Evolutionary conservation across 2,888 invertebrate species (phyloP), one percentile per base, ranked within the genome.

Genomic region (Vandiemenella viatica): DNA sequence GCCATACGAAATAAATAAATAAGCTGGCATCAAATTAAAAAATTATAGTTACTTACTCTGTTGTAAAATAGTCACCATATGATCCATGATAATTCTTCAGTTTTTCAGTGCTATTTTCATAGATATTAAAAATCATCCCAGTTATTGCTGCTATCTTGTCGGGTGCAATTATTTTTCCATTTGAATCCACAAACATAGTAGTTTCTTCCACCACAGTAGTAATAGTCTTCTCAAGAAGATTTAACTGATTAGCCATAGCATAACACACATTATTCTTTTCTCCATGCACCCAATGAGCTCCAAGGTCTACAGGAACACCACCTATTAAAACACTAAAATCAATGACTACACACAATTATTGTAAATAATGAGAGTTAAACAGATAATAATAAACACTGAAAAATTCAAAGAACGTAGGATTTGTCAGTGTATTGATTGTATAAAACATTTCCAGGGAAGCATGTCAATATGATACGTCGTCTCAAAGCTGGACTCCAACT

Each of bases 251-350:
- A 1, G 62, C 63, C 52, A 62, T 57, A 37, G 58, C 53, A 52
- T 58, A 64, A 0, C 65, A 57, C 13, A 72, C 58, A 63, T 82
- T 78, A 43, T 69, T 71, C 60, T 74, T 66, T 61, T 83, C 79
- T 1, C 85, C 84, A 56, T 84, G 82, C 49, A 82, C 80, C 85
- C 85, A 87, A 56, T 86, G 83, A 42, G 83, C 86, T 1, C 86
- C 86, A 45, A 84, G 59, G 61, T 87, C 86, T 5, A 85, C 67
- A 5, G 73, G 64, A 53, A 70, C 72, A 1, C 72, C 72, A 18
- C 49, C 54, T 54, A 23, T 10, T n/a, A n/a, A n/a, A n/a, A n/a
- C n/a, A n/a, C n/a, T n/a, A n/a, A n/a, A n/a, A n/a, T n/a, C n/a
- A n/a, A n/a, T n/a, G n/a, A n/a, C n/a, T n/a, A n/a, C n/a, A n/a